Percentiles rank a stretch among this genome's conserved stretches.
These are phyloP conservation scores for Oscheius sp. DNA, from an alignment of 2,888 invertebrate genomes.

Conservation along the genomic window DNA sequence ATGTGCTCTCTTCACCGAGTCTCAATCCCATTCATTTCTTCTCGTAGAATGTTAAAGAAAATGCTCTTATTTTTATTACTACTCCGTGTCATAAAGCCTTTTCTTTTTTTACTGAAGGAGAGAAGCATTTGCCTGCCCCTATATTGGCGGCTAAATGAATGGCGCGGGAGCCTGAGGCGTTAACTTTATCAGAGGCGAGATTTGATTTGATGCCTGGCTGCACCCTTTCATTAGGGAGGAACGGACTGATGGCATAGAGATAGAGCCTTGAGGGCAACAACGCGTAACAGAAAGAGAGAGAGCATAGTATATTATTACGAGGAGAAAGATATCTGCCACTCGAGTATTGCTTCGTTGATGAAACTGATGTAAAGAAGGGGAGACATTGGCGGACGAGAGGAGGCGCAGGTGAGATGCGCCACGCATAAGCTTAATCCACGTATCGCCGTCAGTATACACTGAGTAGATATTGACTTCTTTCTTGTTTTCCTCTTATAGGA, in stretches of 20 bases:
- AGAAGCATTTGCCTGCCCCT: background rate
- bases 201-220: slow-evolving; percentile 39
- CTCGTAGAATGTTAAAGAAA: slow-evolving; percentile 8
- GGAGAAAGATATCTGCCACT: slow-evolving; percentile 17
- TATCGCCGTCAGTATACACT: slow-evolving; percentile 8
- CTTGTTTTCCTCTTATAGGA: background rate
- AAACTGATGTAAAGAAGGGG: slow-evolving; percentile 19
- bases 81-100: slow-evolving; percentile 19
- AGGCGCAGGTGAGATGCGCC: slow-evolving; percentile 30
- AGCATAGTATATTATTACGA: background rate
- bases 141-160: slow-evolving; percentile 35
- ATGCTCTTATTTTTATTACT: background rate
- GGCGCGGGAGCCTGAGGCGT: slow-evolving; percentile 36
- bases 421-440: slow-evolving; percentile 35
- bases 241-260: slow-evolving; percentile 33
- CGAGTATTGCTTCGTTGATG: slow-evolving; percentile 12
- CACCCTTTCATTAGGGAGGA: slow-evolving; percentile 32
- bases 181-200: slow-evolving; percentile 39
- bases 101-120: background rate
- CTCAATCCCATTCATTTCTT: slow-evolving; percentile 4
- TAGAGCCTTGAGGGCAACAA: slow-evolving; percentile 28
- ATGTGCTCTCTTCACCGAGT: slow-evolving; percentile 26
- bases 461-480: slow-evolving; percentile 6
- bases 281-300: slow-evolving; percentile 6
- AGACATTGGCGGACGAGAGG: slow-evolving; percentile 16